Percentiles rank a stretch among this genome's conserved stretches.
phyloP scores from a whole-genome alignment of 1,140 invertebrate species.

The Drosophila asahinai region DNA sequence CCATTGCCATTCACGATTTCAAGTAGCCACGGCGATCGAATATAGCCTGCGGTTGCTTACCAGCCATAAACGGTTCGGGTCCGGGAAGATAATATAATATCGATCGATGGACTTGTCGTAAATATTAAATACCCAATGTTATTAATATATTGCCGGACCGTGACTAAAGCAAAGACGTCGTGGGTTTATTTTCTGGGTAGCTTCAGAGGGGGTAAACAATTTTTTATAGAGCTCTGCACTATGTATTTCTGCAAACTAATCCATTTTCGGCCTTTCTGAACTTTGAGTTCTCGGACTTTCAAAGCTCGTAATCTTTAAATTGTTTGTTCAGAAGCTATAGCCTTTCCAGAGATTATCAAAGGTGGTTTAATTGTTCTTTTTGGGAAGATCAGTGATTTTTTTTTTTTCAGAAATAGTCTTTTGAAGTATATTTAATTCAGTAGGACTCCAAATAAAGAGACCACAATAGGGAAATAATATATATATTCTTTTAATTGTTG shows the following conservation, averaged over 20 bases:
- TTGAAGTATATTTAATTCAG: neutral
- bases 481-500: too few relatives aligned
- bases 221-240: conserved; percentile 13
- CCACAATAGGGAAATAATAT: too few relatives aligned
- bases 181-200: neutral
- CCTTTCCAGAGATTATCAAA: conserved; percentile 25
- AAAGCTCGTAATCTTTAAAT: conserved; percentile 12
- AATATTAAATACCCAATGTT: conserved; percentile 74
- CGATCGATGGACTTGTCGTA: conserved; percentile 78
- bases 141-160: conserved; percentile 38
- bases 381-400: conserved; percentile 12
- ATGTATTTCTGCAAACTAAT: conserved; percentile 22
- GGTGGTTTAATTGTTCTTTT: conserved; percentile 6
- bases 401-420: neutral
- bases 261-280: conserved; percentile 13
- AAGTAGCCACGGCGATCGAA: conserved; percentile 63
- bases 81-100: conserved; percentile 76
- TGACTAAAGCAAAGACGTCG: conserved; percentile 43
- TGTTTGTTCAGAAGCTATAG: neutral
- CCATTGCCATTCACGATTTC: conserved; percentile 38
- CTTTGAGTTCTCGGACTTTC: conserved; percentile 11
- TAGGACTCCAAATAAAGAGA: too few relatives aligned
- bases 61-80: conserved; percentile 59
- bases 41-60: conserved; percentile 62
- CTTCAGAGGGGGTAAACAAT: conserved; percentile 20